These are phyloP conservation scores for Elysia chlorotica DNA, from an alignment of 1,140 invertebrate genomes.

Conservation along the genomic window DNA sequence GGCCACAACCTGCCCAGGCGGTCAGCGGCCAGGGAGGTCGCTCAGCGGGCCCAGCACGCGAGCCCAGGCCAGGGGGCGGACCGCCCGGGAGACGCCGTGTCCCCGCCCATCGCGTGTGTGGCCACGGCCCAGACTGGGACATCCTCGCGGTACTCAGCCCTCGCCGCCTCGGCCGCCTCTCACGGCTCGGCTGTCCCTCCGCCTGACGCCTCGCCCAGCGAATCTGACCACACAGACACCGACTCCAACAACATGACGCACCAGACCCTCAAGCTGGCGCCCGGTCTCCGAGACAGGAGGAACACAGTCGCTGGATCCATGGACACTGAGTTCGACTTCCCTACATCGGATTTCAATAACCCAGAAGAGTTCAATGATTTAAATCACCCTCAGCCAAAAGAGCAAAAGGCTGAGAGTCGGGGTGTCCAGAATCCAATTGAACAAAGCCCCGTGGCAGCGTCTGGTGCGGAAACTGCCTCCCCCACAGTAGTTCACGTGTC, in stretches of 20 bases:
- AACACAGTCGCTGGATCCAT: constrained; percentile 42
- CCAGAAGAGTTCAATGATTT: constrained; percentile 53
- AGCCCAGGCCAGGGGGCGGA: too few relatives aligned
- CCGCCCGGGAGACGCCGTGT: too few relatives aligned
- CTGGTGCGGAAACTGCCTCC: too few relatives aligned
- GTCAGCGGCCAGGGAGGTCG: too few relatives aligned
- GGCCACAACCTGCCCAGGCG: constrained; percentile 38
- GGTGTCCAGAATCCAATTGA: too few relatives aligned
- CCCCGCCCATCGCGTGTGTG: too few relatives aligned
- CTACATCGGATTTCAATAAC: constrained; percentile 55
- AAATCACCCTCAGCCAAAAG: constrained; percentile 24
- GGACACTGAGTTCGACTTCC: constrained; percentile 56
- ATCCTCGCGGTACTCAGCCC: constrained; percentile 1
- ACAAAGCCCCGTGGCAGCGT: too few relatives aligned
- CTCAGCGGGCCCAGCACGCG: too few relatives aligned
- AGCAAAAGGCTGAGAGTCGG: too few relatives aligned
- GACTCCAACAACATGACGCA: constrained; percentile 47
- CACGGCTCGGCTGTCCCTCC: constrained; percentile 22
- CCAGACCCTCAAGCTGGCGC: constrained; percentile 18
- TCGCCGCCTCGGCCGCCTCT: constrained; percentile 16
- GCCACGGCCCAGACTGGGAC: background rate
- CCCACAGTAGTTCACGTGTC: background rate
- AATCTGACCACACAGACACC: constrained; percentile 51
- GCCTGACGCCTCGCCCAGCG: constrained; percentile 41
- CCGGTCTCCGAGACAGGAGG: constrained; percentile 7